Evolutionary conservation across 2,797 vertebrate species (phyloP).

Genomic region (Tokudaia tokunoshimensis): DNA sequence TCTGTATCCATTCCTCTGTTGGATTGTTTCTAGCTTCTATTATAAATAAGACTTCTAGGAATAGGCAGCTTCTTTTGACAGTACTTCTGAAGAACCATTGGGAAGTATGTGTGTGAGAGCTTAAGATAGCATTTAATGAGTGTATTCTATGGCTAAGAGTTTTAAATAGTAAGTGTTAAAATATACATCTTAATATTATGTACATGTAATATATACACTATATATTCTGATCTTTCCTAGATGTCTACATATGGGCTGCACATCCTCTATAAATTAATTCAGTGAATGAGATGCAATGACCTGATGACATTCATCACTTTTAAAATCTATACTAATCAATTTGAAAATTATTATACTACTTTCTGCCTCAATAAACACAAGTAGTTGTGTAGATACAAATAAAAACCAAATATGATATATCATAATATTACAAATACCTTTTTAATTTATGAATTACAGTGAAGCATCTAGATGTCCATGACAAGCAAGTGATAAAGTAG

Average conservation of each 20-base stretch:
- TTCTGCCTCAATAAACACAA: constrained; percentile 19
- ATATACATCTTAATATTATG: background rate
- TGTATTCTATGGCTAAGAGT: background rate
- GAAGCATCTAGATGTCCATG: background rate
- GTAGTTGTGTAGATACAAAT: background rate
- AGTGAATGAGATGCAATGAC: background rate
- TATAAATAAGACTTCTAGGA: background rate
- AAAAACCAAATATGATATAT: constrained; percentile 28
- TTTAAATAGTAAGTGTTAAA: background rate
- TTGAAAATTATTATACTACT: background rate
- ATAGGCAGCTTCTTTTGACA: background rate
- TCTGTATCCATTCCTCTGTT: too few species aligned
- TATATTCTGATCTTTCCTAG: background rate
- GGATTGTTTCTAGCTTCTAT: background rate
- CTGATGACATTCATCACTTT: constrained; percentile 8
- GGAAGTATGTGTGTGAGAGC: background rate
- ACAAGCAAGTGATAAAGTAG: background rate
- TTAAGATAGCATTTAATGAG: background rate
- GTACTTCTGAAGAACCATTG: background rate
- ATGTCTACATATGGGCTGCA: background rate
- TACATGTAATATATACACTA: background rate
- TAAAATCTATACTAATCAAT: background rate
- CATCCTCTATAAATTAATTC: background rate
- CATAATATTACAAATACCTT: background rate
- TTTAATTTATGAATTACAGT: background rate